Evolutionary conservation across 2,888 invertebrate species (phyloP).

Genomic region (Eristalis arbustorum): DNA sequence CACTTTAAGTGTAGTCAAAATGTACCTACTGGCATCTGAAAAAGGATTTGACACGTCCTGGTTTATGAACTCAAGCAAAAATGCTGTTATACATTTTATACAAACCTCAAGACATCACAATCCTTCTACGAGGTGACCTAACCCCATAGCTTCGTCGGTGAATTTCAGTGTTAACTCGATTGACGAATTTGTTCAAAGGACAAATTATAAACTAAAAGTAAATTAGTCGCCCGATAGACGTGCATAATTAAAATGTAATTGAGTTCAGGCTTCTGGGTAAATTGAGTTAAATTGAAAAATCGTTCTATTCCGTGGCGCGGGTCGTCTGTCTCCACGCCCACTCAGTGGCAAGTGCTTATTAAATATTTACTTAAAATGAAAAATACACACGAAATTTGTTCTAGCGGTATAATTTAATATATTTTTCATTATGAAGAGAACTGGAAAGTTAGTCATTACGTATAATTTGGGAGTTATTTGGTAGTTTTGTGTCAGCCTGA

Average conservation of each 20-base stretch:
- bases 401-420: not conserved
- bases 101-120: too few species aligned
- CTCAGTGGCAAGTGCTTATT: not conserved
- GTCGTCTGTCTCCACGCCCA: not conserved
- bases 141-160: not conserved
- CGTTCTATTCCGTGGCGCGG: not conserved
- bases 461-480: too few species aligned
- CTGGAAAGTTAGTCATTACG: too few species aligned
- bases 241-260: not conserved
- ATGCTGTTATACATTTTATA: too few species aligned
- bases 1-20: too few species aligned
- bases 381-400: not conserved
- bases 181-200: not conserved
- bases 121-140: too few species aligned
- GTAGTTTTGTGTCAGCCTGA: too few species aligned
- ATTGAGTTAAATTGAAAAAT: not conserved
- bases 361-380: not conserved
- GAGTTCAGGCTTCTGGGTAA: not conserved
- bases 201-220: not conserved
- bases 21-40: too few species aligned
- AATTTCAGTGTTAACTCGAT: not conserved
- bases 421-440: not conserved
- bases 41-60: too few species aligned
- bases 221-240: not conserved
- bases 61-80: too few species aligned